Base-by-base conservation (phyloP, 2,797 vertebrate species). In the Megaceryle alcyon region DNA sequence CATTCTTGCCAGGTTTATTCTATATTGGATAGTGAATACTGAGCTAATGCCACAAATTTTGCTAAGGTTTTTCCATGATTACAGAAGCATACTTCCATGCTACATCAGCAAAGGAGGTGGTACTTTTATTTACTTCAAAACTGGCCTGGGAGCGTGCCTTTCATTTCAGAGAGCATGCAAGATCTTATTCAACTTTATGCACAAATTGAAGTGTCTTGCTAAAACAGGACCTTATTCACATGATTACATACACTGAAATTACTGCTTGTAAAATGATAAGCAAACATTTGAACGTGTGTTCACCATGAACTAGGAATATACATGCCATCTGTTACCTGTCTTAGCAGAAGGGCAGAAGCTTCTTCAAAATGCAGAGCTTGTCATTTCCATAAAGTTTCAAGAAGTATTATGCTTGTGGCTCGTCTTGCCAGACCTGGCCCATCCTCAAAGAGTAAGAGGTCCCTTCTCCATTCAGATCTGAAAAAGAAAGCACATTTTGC, bases 381-480 rank as follows among this genome's bases (percentile, higher is more conserved):
- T 60, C 43, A 29, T 1, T 11, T 51, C n/a, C 54, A 21, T 0
- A 0, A 10, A 21, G 51, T 61, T 93, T 53, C 73, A 51, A 69
- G 31, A 86, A 61, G 29, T 35, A 61, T 46, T 48, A 10, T 6
- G 2, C 9, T 51, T 64, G 25, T 0, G 5, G 41, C 44, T 64
- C 20, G 49, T 69, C 63, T 84, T 75, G 63, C 15, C 61, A 66
- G 56, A 39, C n/a, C 25, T 2, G 8, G 4, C n/a, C 57, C 4
- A 0, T 35, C 71, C 43, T 25, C 3, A 0, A 12, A 29, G 0
- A 1, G 63, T 41, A 29, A 76, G 48, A 39, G 14, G n/a, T 60
- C 41, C 17, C 39, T 91, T 85, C 64, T 68, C 37, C 14, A 13
- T 33, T 61, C 53, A 46, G 14, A 65, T 43, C 86, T 92, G 90